Conservation (phyloP, 2,797 vertebrate genomes). For the Anisognathus igniventris region DNA sequence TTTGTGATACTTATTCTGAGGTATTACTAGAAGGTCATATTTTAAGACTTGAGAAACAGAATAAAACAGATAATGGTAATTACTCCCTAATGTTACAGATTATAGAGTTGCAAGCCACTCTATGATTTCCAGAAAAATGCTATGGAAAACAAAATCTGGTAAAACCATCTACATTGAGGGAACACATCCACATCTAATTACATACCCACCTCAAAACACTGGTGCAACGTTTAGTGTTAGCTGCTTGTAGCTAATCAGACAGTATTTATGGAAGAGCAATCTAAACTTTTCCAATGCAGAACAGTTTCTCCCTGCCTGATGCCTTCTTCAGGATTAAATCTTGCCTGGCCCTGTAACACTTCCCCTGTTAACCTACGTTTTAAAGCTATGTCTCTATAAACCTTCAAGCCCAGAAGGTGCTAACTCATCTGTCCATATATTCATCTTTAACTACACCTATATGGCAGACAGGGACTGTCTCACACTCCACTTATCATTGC, state of each 20-base stretch:
- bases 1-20: not conserved
- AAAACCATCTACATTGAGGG: not conserved
- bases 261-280: not conserved
- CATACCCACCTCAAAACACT: not conserved
- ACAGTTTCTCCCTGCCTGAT: not conserved
- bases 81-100: not conserved
- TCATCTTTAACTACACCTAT: not conserved
- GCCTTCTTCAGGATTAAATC: not conserved
- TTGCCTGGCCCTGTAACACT: not conserved
- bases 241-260: not conserved
- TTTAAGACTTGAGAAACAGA: not conserved
- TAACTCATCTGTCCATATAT: not conserved
- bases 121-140: not conserved
- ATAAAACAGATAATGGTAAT: not conserved
- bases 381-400: not conserved
- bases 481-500: not conserved
- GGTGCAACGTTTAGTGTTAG: not conserved
- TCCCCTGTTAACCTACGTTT: not conserved
- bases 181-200: not conserved
- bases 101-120: not conserved
- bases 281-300: not conserved
- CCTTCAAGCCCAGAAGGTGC: not conserved
- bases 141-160: not conserved
- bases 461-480: not conserved
- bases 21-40: not conserved